Conservation (phyloP, 2,113 vertebrate species). For the Indicator indicator region DNA sequence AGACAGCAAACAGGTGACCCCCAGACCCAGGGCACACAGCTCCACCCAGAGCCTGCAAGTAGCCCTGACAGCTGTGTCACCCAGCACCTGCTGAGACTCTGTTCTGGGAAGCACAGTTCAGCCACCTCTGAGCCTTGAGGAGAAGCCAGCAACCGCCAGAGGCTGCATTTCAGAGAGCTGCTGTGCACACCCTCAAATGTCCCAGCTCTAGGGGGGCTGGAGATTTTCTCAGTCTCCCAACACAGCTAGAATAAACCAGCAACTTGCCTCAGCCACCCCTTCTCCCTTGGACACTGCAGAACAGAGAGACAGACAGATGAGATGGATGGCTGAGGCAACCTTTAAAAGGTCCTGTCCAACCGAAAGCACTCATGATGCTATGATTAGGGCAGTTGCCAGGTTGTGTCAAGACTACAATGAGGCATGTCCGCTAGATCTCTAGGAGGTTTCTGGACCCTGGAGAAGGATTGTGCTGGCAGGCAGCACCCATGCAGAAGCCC, state of each 20-base stretch:
- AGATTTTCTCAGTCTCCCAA: not conserved
- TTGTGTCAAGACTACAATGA: rapidly evolving
- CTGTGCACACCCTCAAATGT: rapidly evolving
- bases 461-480: rapidly evolving
- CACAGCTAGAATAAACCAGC: not conserved
- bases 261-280: too few species aligned
- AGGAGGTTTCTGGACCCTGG: rapidly evolving
- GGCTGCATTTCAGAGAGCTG: not conserved
- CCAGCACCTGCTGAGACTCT: not conserved
- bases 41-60: not conserved
- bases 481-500: not conserved
- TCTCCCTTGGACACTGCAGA: rapidly evolving
- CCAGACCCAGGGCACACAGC: not conserved
- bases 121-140: too few species aligned
- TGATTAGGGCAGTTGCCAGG: too few species aligned
- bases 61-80: rapidly evolving
- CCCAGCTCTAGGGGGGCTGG: rapidly evolving
- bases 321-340: too few species aligned
- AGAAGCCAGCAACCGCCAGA: too few species aligned
- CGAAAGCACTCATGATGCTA: too few species aligned
- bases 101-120: not conserved
- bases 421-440: not conserved
- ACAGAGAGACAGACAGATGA: rapidly evolving
- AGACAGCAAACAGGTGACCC: not conserved
- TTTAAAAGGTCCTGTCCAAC: too few species aligned